Percentiles rank a stretch among this genome's conserved stretches.
phyloP scores from a whole-genome alignment of 2,797 vertebrate species.

The Chromobotia macracanthus region DNA sequence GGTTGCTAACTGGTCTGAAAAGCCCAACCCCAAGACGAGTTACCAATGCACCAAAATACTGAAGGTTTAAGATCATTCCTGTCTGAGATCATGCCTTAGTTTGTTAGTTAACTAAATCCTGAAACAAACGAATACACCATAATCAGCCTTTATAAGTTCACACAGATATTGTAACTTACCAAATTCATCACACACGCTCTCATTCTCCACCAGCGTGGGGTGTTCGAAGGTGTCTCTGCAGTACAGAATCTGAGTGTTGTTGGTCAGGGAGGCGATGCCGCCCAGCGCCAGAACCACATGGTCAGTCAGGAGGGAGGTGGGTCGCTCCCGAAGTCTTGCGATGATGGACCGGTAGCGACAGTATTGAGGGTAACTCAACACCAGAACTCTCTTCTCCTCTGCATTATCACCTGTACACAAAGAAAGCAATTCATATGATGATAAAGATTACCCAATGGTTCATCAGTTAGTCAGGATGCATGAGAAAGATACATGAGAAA shows the following conservation, averaged over 20 bases:
- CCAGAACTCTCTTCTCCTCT: constrained; percentile 82
- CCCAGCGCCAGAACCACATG: constrained; percentile 87
- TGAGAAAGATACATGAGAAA: not conserved
- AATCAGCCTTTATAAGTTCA: not conserved
- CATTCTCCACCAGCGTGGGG: constrained; percentile 86
- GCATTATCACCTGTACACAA: constrained; percentile 77
- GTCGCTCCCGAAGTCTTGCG: constrained; percentile 83
- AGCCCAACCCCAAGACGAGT: too few relatives aligned
- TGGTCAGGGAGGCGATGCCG: constrained; percentile 84
- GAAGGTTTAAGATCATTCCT: too few relatives aligned
- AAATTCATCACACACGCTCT: constrained; percentile 88
- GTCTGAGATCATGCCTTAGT: too few relatives aligned
- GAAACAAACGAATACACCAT: not conserved
- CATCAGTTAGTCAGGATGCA: not conserved
- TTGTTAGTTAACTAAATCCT: too few relatives aligned
- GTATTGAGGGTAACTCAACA: constrained; percentile 90
- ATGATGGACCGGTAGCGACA: constrained; percentile 88
- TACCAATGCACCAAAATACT: too few relatives aligned
- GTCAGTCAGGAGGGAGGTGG: constrained; percentile 81
- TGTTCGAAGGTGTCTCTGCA: constrained; percentile 91
- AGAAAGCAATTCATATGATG: not conserved
- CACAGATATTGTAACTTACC: constrained; percentile 74
- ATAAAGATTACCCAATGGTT: not conserved
- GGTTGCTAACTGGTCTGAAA: too few relatives aligned
- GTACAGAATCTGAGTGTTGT: constrained; percentile 86